Conservation (phyloP, 1,140 invertebrate species). For the Ceratosolen solmsi region DNA sequence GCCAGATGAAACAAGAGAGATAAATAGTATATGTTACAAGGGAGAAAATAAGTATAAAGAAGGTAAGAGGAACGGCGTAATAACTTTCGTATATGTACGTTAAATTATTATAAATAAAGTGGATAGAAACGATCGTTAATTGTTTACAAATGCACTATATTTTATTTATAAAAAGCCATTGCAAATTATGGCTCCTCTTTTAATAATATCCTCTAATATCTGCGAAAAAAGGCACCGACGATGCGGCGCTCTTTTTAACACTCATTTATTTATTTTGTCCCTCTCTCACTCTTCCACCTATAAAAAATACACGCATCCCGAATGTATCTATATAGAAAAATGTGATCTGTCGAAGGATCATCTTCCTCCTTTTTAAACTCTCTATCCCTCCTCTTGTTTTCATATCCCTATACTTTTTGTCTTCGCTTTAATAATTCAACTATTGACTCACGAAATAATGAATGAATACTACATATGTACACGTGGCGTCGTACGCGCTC, state of each 20-base stretch:
- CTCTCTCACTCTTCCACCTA: conserved; percentile 5
- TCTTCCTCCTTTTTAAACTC: not conserved
- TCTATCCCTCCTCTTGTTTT: not conserved
- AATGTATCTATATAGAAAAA: conserved; percentile 45
- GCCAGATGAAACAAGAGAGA: conserved; percentile 35
- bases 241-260: not conserved
- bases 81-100: conserved; percentile 27
- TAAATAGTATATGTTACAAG: conserved; percentile 18
- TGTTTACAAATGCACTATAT: no score
- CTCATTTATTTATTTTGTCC: not conserved
- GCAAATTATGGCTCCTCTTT: not conserved
- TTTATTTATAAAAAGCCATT: conserved; percentile 1
- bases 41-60: conserved; percentile 28
- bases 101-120: conserved; percentile 22
- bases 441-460: conserved; percentile 46
- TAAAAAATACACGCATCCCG: conserved; percentile 41
- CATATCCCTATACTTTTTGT: not conserved
- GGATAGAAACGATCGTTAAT: conserved; percentile 19
- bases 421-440: conserved; percentile 39
- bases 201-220: conserved; percentile 9
- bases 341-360: not conserved
- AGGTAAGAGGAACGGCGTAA: conserved; percentile 15
- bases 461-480: conserved; percentile 46
- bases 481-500: conserved; percentile 40
- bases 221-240: conserved; percentile 16